A percentile compares a stretch with the other conserved stretches of the same genome.
phyloP scores from a whole-genome alignment of 2,113 vertebrate species.

The Eolophus roseicapilla region DNA sequence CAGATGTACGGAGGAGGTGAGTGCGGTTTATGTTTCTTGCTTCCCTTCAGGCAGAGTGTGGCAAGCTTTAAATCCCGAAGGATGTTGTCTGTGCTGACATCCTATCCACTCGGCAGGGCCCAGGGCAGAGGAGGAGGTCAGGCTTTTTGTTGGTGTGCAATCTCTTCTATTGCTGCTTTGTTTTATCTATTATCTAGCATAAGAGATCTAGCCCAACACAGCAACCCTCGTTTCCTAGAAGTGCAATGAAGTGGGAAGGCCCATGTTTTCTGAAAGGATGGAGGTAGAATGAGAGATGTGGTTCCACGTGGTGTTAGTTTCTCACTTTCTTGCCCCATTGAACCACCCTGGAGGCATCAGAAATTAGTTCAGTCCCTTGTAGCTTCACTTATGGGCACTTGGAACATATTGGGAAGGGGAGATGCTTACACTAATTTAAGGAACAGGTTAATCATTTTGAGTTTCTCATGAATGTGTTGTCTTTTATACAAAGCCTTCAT shows the following conservation, averaged over 20 bases:
- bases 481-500: not conserved
- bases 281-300: not conserved
- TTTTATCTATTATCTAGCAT: not conserved
- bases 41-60: not conserved
- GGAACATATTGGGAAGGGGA: not conserved
- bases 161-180: not conserved
- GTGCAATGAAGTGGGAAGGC: not conserved
- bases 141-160: not conserved
- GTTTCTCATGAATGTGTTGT: not conserved
- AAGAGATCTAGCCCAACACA: not conserved
- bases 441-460: not conserved
- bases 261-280: not conserved
- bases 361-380: not conserved
- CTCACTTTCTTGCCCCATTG: not conserved
- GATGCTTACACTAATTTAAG: not conserved
- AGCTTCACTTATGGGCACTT: not conserved
- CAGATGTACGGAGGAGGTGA: slow-evolving; percentile 96
- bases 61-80: not conserved
- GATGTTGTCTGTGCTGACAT: not conserved
- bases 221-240: not conserved
- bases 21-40: slow-evolving; percentile 44
- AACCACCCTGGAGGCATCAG: not conserved
- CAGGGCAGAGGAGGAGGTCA: not conserved
- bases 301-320: not conserved
- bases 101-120: not conserved